These are phyloP conservation scores for Scyliorhinus canicula DNA, from an alignment of 2,797 vertebrate genomes.

Conservation along the genomic window DNA sequence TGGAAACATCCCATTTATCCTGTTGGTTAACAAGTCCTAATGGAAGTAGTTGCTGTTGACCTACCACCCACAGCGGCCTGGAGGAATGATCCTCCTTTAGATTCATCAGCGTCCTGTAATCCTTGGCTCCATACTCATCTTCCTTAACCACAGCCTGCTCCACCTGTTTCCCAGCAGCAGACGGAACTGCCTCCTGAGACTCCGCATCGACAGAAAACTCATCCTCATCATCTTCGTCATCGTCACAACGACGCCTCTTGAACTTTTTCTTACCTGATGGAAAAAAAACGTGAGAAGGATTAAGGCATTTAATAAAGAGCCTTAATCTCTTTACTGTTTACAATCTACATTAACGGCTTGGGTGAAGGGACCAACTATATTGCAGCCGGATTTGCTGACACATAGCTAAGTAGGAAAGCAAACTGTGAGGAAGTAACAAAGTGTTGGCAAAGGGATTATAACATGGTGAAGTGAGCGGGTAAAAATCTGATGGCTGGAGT, in stretches of 20 bases:
- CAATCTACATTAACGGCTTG: too few relatives aligned
- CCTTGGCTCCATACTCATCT: slow-evolving; percentile 93
- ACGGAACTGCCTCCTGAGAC: slow-evolving; percentile 81
- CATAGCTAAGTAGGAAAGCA: neutral
- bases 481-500: too few relatives aligned
- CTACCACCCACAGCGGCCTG: slow-evolving; percentile 93
- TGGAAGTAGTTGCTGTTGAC: slow-evolving; percentile 43
- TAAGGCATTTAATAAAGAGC: neutral
- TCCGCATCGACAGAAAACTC: slow-evolving; percentile 68
- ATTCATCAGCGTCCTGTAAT: slow-evolving; percentile 81
- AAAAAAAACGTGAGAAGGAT: neutral
- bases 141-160: slow-evolving; percentile 72
- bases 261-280: slow-evolving; percentile 76
- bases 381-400: too few relatives aligned
- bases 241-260: slow-evolving; percentile 65
- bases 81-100: slow-evolving; percentile 82
- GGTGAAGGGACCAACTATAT: too few relatives aligned
- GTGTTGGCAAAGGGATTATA: too few relatives aligned
- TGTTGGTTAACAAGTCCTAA: neutral
- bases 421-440: too few relatives aligned
- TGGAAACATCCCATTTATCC: neutral
- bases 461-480: too few relatives aligned
- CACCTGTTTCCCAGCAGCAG: slow-evolving; percentile 90
- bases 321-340: too few relatives aligned
- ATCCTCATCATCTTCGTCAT: slow-evolving; percentile 82